Conservation (phyloP, 2,888 invertebrate species). For the Ephialtes manifestator region DNA sequence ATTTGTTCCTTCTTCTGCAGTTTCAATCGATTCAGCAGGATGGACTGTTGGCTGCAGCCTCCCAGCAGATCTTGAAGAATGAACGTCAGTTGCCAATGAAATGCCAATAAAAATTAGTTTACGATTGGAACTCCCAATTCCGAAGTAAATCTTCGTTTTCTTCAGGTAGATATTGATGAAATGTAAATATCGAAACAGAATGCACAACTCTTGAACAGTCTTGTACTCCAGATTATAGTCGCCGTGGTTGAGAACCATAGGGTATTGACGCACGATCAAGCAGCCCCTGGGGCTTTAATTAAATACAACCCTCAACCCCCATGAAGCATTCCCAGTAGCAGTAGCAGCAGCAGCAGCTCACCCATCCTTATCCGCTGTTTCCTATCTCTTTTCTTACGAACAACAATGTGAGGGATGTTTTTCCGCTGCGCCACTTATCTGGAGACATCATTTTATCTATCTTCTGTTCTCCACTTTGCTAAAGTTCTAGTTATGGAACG, state of each 20-base stretch:
- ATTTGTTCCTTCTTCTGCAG: slow-evolving; percentile 21
- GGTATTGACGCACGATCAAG: slow-evolving; percentile 85
- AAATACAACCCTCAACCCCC: slow-evolving; percentile 82
- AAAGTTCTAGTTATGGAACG: background rate
- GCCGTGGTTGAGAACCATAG: slow-evolving; percentile 80
- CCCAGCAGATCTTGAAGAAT: background rate
- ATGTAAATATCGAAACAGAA: background rate
- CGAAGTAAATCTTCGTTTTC: background rate
- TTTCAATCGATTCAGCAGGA: slow-evolving; percentile 61
- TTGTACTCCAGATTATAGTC: slow-evolving; percentile 6
- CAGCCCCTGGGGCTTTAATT: slow-evolving; percentile 85
- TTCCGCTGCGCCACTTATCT: background rate
- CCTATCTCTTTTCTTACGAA: slow-evolving; percentile 28
- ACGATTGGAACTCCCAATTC: background rate
- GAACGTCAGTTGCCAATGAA: background rate
- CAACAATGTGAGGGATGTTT: slow-evolving; percentile 42
- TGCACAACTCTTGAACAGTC: background rate
- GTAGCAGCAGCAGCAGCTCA: slow-evolving; percentile 36
- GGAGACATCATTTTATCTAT: background rate
- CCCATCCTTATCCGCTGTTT: slow-evolving; percentile 43
- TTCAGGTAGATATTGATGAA: background rate
- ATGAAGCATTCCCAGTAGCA: slow-evolving; percentile 47
- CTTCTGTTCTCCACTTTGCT: background rate
- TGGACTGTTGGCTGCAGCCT: background rate
- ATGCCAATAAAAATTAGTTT: background rate